Evolutionary conservation across 2,113 vertebrate species (phyloP).

Genomic region (Zootoca vivipara): DNA sequence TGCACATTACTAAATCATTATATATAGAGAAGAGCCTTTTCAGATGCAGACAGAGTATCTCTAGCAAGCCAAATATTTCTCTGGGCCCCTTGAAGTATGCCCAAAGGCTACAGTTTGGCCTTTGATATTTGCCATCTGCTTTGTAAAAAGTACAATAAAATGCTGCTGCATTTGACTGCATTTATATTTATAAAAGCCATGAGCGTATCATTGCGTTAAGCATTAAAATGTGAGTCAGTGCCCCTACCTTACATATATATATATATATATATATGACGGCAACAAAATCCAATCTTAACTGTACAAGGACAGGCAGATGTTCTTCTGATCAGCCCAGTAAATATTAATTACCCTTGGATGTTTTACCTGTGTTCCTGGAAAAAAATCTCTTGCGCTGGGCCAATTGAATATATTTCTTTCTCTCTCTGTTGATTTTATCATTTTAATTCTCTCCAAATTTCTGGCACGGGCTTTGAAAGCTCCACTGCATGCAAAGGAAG

Average conservation of each 20-base stretch:
- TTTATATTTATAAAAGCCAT: conserved; percentile 49
- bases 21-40: conserved; percentile 62
- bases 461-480: background rate
- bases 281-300: conserved; percentile 32
- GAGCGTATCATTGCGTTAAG: conserved; percentile 27
- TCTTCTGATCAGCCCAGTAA: conserved; percentile 23
- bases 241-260: background rate
- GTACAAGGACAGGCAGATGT: conserved; percentile 5
- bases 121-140: conserved; percentile 66
- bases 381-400: background rate
- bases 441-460: conserved; percentile 15
- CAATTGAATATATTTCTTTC: background rate
- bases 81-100: conserved; percentile 36
- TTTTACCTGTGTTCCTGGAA: conserved; percentile 20
- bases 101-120: conserved; percentile 39
- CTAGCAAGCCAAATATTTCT: conserved; percentile 36
- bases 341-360: conserved; percentile 18
- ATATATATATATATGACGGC: conserved; percentile 25
- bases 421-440: background rate
- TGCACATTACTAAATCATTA: conserved; percentile 54
- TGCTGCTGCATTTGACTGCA: conserved; percentile 40
- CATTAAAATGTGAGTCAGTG: conserved; percentile 55
- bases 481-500: background rate
- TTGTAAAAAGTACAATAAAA: conserved; percentile 47
- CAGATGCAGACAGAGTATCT: conserved; percentile 45